Conservation (phyloP, 1,140 invertebrate species). For the Drosophila santomea region DNA sequence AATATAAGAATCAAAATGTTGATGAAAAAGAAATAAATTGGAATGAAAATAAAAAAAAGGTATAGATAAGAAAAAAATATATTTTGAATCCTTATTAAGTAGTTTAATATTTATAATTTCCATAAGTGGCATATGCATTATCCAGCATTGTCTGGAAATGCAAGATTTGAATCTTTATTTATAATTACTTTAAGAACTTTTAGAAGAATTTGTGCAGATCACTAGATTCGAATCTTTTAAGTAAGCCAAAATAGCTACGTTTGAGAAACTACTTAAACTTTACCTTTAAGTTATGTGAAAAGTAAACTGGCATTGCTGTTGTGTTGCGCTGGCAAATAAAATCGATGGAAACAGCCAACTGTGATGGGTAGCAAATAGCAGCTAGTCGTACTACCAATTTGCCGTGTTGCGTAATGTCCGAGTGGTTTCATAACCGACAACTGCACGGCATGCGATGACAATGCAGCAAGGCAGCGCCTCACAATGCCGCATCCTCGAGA, state of each 20-base stretch:
- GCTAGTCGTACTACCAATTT: constrained; percentile 40
- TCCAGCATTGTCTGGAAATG: too few relatives aligned
- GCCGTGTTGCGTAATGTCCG: constrained; percentile 70
- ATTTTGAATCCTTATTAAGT: too few relatives aligned
- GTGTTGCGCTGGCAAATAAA: constrained; percentile 6
- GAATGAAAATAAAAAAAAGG: too few relatives aligned
- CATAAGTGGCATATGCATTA: too few relatives aligned
- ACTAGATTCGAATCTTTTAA: neutral
- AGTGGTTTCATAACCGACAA: constrained; percentile 63
- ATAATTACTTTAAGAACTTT: too few relatives aligned
- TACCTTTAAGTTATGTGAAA: constrained; percentile 16
- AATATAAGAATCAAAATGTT: too few relatives aligned
- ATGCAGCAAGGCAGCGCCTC: constrained; percentile 41
- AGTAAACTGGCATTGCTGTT: neutral
- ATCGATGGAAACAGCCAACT: constrained; percentile 18
- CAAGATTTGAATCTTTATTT: too few relatives aligned
- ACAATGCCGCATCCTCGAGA: constrained; percentile 35
- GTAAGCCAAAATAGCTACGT: constrained; percentile 11
- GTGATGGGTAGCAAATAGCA: neutral
- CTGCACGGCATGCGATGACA: constrained; percentile 55
- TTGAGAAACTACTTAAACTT: constrained; percentile 18
- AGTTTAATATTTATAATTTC: too few relatives aligned
- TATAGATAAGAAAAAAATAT: too few relatives aligned
- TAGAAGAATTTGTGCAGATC: too few relatives aligned
- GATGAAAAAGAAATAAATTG: too few relatives aligned